Conservation (phyloP, 1,140 invertebrate genomes). For the Tetraneura akinire region DNA sequence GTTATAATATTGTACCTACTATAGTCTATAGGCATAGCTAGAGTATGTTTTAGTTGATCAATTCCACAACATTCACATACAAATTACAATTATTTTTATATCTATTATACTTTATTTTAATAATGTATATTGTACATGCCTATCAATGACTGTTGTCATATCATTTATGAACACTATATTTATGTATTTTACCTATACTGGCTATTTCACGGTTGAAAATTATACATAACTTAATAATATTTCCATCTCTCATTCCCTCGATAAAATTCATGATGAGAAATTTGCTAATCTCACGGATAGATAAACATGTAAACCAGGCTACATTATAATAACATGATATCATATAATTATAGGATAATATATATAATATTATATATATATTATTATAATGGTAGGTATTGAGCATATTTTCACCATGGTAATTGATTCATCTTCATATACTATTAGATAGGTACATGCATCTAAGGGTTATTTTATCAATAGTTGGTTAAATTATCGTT, state of each 20-base stretch:
- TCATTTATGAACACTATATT: not conserved
- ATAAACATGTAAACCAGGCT: constrained; percentile 43
- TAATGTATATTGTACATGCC: too few species aligned
- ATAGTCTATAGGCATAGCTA: too few species aligned
- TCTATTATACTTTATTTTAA: too few species aligned
- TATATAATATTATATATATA: too few species aligned
- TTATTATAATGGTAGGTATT: not conserved
- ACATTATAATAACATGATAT: not conserved
- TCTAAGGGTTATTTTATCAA: too few species aligned
- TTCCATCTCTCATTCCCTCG: not conserved
- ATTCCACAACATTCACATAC: too few species aligned
- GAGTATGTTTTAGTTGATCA: too few species aligned
- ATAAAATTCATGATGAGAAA: not conserved
- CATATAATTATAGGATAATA: not conserved
- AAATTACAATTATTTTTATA: too few species aligned
- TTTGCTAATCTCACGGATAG: constrained; percentile 42
- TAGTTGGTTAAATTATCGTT: too few species aligned
- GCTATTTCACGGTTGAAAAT: constrained; percentile 5
- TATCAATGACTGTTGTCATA: not conserved
- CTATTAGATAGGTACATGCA: too few species aligned
- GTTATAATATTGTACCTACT: too few species aligned
- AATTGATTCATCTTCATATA: constrained; percentile 24
- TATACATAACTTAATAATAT: not conserved
- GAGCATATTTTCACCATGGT: not conserved
- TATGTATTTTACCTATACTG: not conserved